Evolutionary conservation across 2,797 vertebrate species (phyloP).

Genomic region (Antrozous pallidus): DNA sequence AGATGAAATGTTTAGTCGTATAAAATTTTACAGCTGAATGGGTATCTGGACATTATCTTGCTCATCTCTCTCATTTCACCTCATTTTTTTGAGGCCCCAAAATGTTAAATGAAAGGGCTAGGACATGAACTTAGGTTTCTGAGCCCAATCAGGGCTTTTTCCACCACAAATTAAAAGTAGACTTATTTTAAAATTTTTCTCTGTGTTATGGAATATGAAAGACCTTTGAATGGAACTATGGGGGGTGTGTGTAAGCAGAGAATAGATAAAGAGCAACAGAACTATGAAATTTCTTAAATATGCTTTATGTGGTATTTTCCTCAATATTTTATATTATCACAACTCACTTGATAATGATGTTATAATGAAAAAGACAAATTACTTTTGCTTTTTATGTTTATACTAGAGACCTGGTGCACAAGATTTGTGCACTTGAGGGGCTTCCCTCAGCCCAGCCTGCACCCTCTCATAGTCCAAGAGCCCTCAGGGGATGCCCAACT

Average conservation of each 20-base stretch:
- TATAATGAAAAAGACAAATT: constrained; percentile 37
- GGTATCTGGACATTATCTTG: background rate
- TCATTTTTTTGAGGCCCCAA: background rate
- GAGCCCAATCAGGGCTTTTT: background rate
- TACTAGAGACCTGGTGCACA: background rate
- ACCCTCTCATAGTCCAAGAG: too few relatives aligned
- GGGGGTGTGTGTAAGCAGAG: background rate
- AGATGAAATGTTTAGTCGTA: background rate
- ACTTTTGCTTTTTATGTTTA: constrained; percentile 21
- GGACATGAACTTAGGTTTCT: background rate
- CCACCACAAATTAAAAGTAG: background rate
- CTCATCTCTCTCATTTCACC: background rate
- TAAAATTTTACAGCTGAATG: background rate
- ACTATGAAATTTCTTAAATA: background rate
- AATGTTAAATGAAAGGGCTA: background rate
- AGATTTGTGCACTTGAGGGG: too few relatives aligned
- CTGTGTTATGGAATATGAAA: background rate
- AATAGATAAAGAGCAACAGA: background rate
- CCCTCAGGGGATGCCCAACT: too few relatives aligned
- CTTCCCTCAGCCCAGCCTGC: too few relatives aligned
- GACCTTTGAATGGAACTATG: background rate
- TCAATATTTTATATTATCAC: constrained; percentile 14
- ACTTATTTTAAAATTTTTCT: background rate
- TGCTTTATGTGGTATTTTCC: background rate
- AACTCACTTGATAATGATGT: constrained; percentile 10